A percentile compares a stretch with the other conserved stretches of the same genome.
Conservation (phyloP, 2,888 invertebrate genomes). For the Xestia rhomboidea region DNA sequence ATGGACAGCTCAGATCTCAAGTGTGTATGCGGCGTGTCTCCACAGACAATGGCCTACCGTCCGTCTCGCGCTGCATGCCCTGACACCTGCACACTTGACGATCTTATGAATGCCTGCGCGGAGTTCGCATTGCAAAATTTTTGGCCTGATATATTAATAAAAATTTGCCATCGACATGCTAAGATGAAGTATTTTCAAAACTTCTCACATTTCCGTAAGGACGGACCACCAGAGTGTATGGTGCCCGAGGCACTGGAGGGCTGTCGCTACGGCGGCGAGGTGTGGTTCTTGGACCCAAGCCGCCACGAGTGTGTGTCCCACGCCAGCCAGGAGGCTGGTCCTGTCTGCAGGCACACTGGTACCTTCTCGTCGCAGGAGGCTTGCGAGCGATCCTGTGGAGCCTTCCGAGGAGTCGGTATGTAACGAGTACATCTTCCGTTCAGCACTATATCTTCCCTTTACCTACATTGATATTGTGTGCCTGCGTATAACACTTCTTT, state of each 20-base stretch:
- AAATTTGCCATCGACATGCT: too few species aligned
- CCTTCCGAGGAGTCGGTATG: conserved; percentile 89
- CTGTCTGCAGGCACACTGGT: conserved; percentile 92
- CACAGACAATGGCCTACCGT: too few species aligned
- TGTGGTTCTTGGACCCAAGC: conserved; percentile 77
- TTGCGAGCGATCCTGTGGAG: conserved; percentile 94
- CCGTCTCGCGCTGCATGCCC: too few species aligned
- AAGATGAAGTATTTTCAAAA: not conserved
- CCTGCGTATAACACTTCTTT: too few species aligned
- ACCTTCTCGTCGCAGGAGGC: conserved; percentile 93
- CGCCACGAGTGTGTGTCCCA: conserved; percentile 85
- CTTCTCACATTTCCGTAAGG: conserved; percentile 45
- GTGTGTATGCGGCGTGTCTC: too few species aligned
- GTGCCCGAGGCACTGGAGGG: conserved; percentile 71
- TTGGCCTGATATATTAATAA: too few species aligned
- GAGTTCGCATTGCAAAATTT: too few species aligned
- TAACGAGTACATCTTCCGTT: not conserved
- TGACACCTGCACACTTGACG: too few species aligned
- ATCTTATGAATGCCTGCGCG: too few species aligned
- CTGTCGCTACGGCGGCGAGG: conserved; percentile 73
- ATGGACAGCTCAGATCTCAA: too few species aligned
- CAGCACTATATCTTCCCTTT: not conserved
- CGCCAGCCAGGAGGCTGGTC: conserved; percentile 83
- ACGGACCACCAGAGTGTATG: conserved; percentile 70
- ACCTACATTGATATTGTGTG: not conserved